Base-by-base conservation (phyloP, 2,797 vertebrate genomes). In the Phoebastria nigripes region DNA sequence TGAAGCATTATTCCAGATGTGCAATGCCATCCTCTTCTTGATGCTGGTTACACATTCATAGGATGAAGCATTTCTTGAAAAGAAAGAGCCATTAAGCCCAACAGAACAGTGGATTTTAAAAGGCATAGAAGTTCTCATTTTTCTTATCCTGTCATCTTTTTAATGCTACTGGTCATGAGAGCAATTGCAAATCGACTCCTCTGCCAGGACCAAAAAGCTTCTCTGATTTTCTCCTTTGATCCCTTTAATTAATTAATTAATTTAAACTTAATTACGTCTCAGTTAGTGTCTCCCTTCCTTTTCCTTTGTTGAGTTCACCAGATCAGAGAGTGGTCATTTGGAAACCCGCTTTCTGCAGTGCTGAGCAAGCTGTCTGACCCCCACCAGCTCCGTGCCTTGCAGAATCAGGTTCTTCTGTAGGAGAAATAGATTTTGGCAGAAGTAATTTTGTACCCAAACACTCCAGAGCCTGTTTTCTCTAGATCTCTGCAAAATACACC, bases 1-100 rank as follows among this genome's bases (percentile, higher is more conserved):
- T 14, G 70, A 41, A 85, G 83, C 15, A 35, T 74, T 87, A 82
- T 82, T 90, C 92, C 93, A 94, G 86, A 87, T 93, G 90, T 79
- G 44, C 49, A 33, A 41, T 80, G 88, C 94, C 88, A 92, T 78
- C 81, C 67, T 88, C 51, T 13, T 71, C 74, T 39, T 11, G 31
- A 7, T 24, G 74, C 84, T 82, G 80, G 22, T 89, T 31, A 61
- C 67, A 58, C 12, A 0, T 20, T 42, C 52, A 17, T 2, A 29
- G 54, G 47, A 74, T n/a, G 55, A 67, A 87, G 15, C 22, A 22
- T 18, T 74, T 19, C 67, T 70, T 61, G 14, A 51, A 63, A 49
- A 44, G 72, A 54, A 69, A 18, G n/a, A 67, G 24, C 12, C 77
- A 46, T 17, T 2, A 46, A 79, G 18, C 51, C 26, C 22, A 82